Base-by-base conservation (phyloP, 2,797 vertebrate species). In the Falco naumanni region DNA sequence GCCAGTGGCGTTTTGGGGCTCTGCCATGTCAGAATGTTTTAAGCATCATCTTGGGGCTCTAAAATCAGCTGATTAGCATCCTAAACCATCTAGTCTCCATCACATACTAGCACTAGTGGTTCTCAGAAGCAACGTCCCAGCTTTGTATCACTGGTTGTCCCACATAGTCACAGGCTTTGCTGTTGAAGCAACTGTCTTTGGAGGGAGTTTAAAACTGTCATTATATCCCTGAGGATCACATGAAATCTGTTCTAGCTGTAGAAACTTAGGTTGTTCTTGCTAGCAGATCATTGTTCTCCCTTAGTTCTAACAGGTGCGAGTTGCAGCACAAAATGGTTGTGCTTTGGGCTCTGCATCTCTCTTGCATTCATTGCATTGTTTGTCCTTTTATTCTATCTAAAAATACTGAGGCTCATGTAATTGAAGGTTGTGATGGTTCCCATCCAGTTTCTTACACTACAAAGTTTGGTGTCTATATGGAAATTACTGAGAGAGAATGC, bases 51-150 rank as follows among this genome's bases (percentile, higher is more conserved):
- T 85, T 77, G 29, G 51, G 16, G 20, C 47, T 84, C 25, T 64
- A 4, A 68, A 84, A 57, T 26, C 9, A 10, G 11, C 37, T 72
- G 37, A 28, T 57, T 5, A 28, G 10, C 28, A 21, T 48, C 8
- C 3, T 50, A 60, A 63, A 41, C 34, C 31, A 45, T 48, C 25
- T 13, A 5, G 15, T 65, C 22, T 69, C 33, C 14, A 18, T 28
- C 43, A 15, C 0, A 0, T 48, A 33, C 22, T 19, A 41, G 45
- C 64, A 26, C 18, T 5, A 57, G n/a, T 31, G 45, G 31, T 17
- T 90, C n/a, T 81, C 10, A 43, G 71, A 51, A 79, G 33, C 7
- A 39, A 1, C 43, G 74, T 21, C 34, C 24, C 8, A 16, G 45
- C 24, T 84, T 54, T 63, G 10, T 56, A 3, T 60, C 43, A 14